phyloP scores from a whole-genome alignment of 2,888 invertebrate species.

The Lepeophtheirus nordmannii region DNA sequence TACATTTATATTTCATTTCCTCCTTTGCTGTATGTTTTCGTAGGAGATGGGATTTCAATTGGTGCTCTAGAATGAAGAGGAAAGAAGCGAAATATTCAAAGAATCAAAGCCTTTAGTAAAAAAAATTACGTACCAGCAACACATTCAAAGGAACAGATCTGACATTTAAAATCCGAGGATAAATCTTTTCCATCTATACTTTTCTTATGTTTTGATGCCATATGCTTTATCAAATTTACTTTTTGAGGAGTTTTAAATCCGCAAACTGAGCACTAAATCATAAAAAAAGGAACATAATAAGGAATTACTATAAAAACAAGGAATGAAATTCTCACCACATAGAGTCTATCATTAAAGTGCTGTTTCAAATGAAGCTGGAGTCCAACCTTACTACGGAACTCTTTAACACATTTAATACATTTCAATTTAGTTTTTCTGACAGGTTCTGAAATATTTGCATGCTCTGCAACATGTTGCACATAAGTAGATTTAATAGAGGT shows the following conservation, averaged over 20 bases:
- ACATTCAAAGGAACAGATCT: slow-evolving; percentile 28
- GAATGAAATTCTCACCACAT: not conserved
- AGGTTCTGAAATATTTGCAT: not conserved
- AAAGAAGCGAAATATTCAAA: not conserved
- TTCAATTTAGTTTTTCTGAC: not conserved
- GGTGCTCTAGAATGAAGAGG: slow-evolving; percentile 29
- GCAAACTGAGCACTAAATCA: slow-evolving; percentile 29
- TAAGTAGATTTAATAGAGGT: slow-evolving; percentile 18
- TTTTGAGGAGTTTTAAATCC: slow-evolving; percentile 30
- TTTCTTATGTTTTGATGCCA: slow-evolving; percentile 30
- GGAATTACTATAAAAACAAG: no score
- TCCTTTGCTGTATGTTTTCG: slow-evolving; percentile 29
- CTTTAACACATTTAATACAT: slow-evolving; percentile 28
- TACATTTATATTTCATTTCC: slow-evolving; percentile 28
- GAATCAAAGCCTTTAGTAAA: not conserved
- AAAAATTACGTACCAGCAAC: not conserved
- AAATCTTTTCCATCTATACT: slow-evolving; percentile 28
- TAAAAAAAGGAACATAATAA: slow-evolving; percentile 21
- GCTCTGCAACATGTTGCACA: slow-evolving; percentile 14
- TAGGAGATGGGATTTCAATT: slow-evolving; percentile 30
- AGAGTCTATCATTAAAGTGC: slow-evolving; percentile 14
- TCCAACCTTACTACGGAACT: slow-evolving; percentile 30
- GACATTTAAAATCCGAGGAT: slow-evolving; percentile 27
- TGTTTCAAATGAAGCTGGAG: slow-evolving; percentile 28
- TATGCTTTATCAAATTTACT: slow-evolving; percentile 30